phyloP scores from a whole-genome alignment of 2,888 invertebrate species.

The Antheraea assamensis region DNA sequence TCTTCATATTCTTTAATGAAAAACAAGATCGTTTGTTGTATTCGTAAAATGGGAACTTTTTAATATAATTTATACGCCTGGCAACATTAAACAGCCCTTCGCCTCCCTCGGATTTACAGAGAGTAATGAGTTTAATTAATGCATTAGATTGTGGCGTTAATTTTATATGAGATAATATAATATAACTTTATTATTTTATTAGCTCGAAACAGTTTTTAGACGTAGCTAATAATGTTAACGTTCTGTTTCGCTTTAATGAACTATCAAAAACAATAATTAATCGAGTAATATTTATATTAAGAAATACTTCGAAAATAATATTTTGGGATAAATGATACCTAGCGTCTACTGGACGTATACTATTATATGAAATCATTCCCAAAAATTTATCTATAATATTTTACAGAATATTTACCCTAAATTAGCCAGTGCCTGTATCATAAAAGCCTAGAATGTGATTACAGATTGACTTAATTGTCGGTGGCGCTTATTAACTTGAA shows the following conservation, averaged over 20 bases:
- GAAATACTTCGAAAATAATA: background rate
- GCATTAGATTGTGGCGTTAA: slow-evolving; percentile 16
- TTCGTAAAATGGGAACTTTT: background rate
- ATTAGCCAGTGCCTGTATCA: too few relatives aligned
- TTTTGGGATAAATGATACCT: too few relatives aligned
- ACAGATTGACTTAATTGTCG: too few relatives aligned
- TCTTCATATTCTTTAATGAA: background rate
- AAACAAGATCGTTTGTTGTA: background rate
- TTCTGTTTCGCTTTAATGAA: background rate
- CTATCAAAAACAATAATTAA: background rate
- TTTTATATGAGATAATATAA: slow-evolving; percentile 8
- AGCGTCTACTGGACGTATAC: too few relatives aligned
- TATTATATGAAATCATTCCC: too few relatives aligned
- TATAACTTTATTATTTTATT: slow-evolving; percentile 6
- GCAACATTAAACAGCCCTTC: slow-evolving; percentile 2
- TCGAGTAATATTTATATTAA: background rate
- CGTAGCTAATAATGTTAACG: background rate
- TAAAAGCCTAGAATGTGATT: too few relatives aligned
- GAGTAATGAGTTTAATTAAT: slow-evolving; percentile 22
- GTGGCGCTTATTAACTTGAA: too few relatives aligned
- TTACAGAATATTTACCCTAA: too few relatives aligned
- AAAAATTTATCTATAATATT: too few relatives aligned
- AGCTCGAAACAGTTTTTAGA: background rate
- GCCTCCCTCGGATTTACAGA: slow-evolving; percentile 17
- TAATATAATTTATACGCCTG: background rate